phyloP scores from a whole-genome alignment of 2,797 vertebrate genomes.

The Borostomias antarcticus region DNA sequence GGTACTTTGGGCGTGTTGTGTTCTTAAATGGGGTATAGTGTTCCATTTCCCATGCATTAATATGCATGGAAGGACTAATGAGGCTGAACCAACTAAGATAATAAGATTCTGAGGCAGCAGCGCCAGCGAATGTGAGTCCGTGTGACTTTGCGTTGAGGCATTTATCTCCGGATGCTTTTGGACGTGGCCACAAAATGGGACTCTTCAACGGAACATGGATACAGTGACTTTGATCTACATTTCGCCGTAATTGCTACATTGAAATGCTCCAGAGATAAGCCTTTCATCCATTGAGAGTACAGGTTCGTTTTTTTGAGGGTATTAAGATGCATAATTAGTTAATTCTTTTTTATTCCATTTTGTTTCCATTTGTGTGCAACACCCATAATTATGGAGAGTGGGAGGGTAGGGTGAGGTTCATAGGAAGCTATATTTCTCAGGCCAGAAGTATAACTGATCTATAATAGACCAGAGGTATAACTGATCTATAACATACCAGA shows the following conservation, averaged over 20 bases:
- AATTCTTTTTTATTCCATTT: constrained; percentile 8
- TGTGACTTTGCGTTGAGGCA: constrained; percentile 72
- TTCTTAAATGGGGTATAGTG: constrained; percentile 78
- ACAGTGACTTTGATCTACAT: constrained; percentile 53
- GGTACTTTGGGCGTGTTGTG: constrained; percentile 73
- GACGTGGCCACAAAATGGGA: constrained; percentile 57
- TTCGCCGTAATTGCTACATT: constrained; percentile 51
- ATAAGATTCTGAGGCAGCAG: constrained; percentile 76
- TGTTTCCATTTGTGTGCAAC: background rate
- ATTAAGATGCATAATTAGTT: constrained; percentile 51
- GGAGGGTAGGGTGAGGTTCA: background rate
- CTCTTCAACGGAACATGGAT: constrained; percentile 48
- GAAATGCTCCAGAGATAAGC: constrained; percentile 35
- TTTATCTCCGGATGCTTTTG: constrained; percentile 70
- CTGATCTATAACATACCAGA: background rate
- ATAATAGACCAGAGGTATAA: background rate
- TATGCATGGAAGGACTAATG: constrained; percentile 83
- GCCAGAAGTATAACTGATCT: no score
- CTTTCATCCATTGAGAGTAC: constrained; percentile 43
- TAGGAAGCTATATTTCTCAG: background rate
- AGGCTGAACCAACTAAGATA: constrained; percentile 82
- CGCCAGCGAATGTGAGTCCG: constrained; percentile 72
- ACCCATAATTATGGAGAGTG: background rate
- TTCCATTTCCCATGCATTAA: constrained; percentile 80
- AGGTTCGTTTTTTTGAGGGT: constrained; percentile 19